A percentile compares a stretch with the other conserved stretches of the same genome.
These are phyloP conservation scores for Dryobota labecula DNA, from an alignment of 2,888 invertebrate genomes.

Conservation along the genomic window DNA sequence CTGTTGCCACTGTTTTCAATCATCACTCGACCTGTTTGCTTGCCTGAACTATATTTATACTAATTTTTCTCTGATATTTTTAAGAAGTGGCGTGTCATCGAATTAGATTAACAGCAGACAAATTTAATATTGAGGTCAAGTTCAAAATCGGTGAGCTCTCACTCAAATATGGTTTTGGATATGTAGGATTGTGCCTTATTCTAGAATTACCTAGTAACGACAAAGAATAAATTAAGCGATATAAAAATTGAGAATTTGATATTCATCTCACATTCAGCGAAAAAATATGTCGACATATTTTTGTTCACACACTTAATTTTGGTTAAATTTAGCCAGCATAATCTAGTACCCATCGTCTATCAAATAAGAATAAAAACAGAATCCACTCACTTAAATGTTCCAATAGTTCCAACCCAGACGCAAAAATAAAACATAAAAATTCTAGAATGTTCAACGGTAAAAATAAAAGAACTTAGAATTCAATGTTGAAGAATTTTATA, in stretches of 20 bases:
- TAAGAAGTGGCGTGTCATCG: neutral
- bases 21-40: neutral
- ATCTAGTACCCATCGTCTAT: neutral
- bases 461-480: constrained; percentile 52
- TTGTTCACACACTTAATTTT: neutral
- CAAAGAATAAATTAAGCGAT: neutral
- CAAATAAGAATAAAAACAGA: constrained; percentile 35
- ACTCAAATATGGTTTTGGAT: neutral
- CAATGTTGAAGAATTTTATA: constrained; percentile 57
- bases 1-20: neutral
- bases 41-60: too few species aligned
- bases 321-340: neutral
- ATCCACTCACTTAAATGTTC: neutral
- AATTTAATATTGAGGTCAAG: neutral
- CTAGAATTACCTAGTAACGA: neutral
- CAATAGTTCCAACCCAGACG: constrained; percentile 1
- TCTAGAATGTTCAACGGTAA: constrained; percentile 8
- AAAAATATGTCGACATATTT: neutral
- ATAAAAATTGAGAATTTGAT: neutral
- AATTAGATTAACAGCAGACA: too few species aligned
- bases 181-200: neutral
- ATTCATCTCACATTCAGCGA: constrained; percentile 3
- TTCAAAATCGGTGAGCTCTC: neutral
- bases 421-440: constrained; percentile 14
- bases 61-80: neutral